Conservation (phyloP, 2,797 vertebrate genomes). For the Peromyscus melanophrys region DNA sequence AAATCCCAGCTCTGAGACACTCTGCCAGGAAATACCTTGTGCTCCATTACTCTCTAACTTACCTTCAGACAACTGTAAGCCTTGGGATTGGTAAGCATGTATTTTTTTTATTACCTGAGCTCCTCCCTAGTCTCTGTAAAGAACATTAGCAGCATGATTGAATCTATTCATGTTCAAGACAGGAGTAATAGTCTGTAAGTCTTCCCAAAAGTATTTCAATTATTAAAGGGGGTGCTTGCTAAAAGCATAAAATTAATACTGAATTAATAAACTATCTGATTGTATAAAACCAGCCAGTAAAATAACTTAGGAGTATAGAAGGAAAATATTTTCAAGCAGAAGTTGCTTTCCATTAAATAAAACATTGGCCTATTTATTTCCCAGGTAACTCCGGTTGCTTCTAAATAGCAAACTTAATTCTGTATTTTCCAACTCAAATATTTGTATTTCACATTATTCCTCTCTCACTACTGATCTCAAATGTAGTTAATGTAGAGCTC, state of each 20-base stretch:
- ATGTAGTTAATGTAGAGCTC: neutral
- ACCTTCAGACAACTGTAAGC: neutral
- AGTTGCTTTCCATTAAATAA: neutral
- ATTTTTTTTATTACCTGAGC: neutral
- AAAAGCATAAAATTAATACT: conserved; percentile 54
- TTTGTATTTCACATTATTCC: neutral
- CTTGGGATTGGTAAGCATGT: neutral
- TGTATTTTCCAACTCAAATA: neutral
- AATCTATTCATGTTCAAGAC: conserved; percentile 40
- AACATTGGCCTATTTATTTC: neutral
- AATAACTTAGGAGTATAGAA: conserved; percentile 15
- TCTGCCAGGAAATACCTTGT: neutral
- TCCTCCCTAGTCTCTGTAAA: neutral
- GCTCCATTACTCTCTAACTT: neutral
- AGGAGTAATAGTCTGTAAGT: conserved; percentile 37
- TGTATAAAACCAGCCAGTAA: conserved; percentile 28
- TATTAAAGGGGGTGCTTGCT: conserved; percentile 63
- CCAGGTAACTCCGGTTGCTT: neutral
- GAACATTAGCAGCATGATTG: neutral
- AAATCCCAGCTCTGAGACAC: neutral
- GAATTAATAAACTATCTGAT: neutral
- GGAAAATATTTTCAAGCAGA: conserved; percentile 23
- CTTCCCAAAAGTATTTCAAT: conserved; percentile 55
- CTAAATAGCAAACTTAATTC: neutral
- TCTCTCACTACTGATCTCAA: neutral